These are phyloP conservation scores for Coranthus polyacanthus DNA, from an alignment of 2,797 vertebrate species.

Conservation along the genomic window DNA sequence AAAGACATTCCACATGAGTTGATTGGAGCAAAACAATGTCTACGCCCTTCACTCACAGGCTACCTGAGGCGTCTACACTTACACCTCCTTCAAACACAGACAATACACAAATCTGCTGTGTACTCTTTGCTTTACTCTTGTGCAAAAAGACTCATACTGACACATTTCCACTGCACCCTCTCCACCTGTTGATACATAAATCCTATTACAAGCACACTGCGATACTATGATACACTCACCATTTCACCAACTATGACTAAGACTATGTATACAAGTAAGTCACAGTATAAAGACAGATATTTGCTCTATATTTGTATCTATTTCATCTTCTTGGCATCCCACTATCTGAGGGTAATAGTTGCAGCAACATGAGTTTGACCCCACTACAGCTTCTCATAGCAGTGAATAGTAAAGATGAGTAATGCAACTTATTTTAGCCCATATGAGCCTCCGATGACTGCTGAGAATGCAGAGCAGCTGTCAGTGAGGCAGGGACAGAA, in stretches of 20 bases:
- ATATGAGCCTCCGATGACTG: constrained; percentile 52
- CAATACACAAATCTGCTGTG: constrained; percentile 22
- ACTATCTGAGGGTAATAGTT: constrained; percentile 38
- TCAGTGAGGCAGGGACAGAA: constrained; percentile 67
- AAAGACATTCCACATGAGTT: constrained; percentile 70
- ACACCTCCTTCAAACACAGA: constrained; percentile 29
- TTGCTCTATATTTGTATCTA: constrained; percentile 15
- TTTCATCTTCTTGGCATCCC: constrained; percentile 21
- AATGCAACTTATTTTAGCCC: constrained; percentile 65
- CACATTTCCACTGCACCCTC: constrained; percentile 27
- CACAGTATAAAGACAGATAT: background rate
- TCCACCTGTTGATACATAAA: constrained; percentile 63
- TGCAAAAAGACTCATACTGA: constrained; percentile 41
- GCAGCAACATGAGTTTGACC: constrained; percentile 46
- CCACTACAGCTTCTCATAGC: constrained; percentile 40
- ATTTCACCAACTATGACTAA: constrained; percentile 36
- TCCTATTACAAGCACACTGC: constrained; percentile 14
- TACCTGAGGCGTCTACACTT: constrained; percentile 55
- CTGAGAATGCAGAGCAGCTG: constrained; percentile 73
- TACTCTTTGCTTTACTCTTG: constrained; percentile 7
- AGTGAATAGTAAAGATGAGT: constrained; percentile 54
- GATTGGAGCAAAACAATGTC: constrained; percentile 74
- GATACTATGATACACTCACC: constrained; percentile 34
- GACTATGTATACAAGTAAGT: constrained; percentile 6
- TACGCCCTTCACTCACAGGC: constrained; percentile 63